phyloP scores from a whole-genome alignment of 2,888 invertebrate genomes.

The Cantharis nigra region DNA sequence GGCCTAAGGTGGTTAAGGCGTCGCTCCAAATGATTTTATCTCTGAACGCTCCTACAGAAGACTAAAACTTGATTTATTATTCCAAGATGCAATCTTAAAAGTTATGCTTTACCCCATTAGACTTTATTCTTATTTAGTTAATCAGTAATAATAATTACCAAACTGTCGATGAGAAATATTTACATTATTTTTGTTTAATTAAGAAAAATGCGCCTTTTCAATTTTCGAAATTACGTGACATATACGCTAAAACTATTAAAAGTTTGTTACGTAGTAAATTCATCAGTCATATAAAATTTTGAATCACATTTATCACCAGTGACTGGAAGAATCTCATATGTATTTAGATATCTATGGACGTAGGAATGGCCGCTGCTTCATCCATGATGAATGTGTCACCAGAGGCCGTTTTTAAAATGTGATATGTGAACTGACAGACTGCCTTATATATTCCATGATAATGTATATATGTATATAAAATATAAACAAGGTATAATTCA shows the following conservation, averaged over 20 bases:
- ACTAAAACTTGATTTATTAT: slow-evolving; percentile 55
- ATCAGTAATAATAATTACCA: slow-evolving; percentile 37
- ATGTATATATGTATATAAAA: slow-evolving; percentile 36
- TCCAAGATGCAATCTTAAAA: slow-evolving; percentile 52
- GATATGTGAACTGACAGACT: slow-evolving; percentile 45
- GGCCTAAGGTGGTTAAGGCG: slow-evolving; percentile 53
- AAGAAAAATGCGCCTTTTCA: background rate
- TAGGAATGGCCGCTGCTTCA: slow-evolving; percentile 30
- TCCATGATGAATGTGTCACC: slow-evolving; percentile 46
- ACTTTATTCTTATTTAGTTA: slow-evolving; percentile 42
- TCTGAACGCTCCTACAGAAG: slow-evolving; percentile 51
- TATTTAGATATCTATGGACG: slow-evolving; percentile 25
- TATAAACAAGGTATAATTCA: slow-evolving; percentile 17
- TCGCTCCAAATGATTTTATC: slow-evolving; percentile 50
- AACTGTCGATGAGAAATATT: background rate
- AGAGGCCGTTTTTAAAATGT: slow-evolving; percentile 47
- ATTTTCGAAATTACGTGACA: background rate
- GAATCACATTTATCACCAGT: slow-evolving; percentile 24
- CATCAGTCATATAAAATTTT: slow-evolving; percentile 6
- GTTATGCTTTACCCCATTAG: slow-evolving; percentile 48
- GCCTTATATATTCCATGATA: slow-evolving; percentile 43
- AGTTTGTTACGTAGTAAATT: background rate
- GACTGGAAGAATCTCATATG: slow-evolving; percentile 26
- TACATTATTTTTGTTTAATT: background rate
- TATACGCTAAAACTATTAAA: background rate